Evolutionary conservation across 2,888 invertebrate species (phyloP), one percentile per base, ranked within the genome.

Genomic region (Seira sanloemensis): DNA sequence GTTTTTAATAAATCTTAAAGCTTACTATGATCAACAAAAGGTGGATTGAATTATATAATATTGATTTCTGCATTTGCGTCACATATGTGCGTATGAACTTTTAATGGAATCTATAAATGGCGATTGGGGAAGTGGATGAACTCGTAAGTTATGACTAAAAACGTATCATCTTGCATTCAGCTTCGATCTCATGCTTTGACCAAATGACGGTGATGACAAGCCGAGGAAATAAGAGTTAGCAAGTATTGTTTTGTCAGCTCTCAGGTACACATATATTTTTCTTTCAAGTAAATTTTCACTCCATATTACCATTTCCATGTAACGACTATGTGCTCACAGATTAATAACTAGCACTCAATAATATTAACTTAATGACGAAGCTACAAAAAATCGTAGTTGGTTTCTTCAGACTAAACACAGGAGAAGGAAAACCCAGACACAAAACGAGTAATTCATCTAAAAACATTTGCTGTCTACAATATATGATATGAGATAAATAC

Each of bases 281-380:
- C 12, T 84, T 65, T 75, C 78, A 79, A 71, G 37, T 84, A 84
- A 74, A 69, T 76, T 78, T 66, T 78, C 69, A 27, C 50, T 72
- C 24, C 18, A 24, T 68, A 58, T 78, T 77, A 77, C 82, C 82
- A 76, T 82, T 82, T 77, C 77, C 81, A 81, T 77, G 26, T 76
- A 75, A 79, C 84, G 78, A 84, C 79, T 84, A 84, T 84, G n/a
- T 84, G 46, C 79, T 84, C 79, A 84, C 79, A 84, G 75, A 75
- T 84, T 79, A 78, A 78, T 78, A 84, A 79, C 79, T 79, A 84
- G 84, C 84, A 84, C 78, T 79, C 78, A 84, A 73, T 78, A 75
- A 73, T 78, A 46, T 37, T 66, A 77, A 84, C 78, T 77, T 83
- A 83, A 67, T 72, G 78, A 84, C 65, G 74, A 84, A 73, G 83